A percentile compares a stretch with the other conserved stretches of the same genome.
Evolutionary conservation across 2,888 invertebrate genomes (phyloP).

Genomic region (Iselma pallidipennis): DNA sequence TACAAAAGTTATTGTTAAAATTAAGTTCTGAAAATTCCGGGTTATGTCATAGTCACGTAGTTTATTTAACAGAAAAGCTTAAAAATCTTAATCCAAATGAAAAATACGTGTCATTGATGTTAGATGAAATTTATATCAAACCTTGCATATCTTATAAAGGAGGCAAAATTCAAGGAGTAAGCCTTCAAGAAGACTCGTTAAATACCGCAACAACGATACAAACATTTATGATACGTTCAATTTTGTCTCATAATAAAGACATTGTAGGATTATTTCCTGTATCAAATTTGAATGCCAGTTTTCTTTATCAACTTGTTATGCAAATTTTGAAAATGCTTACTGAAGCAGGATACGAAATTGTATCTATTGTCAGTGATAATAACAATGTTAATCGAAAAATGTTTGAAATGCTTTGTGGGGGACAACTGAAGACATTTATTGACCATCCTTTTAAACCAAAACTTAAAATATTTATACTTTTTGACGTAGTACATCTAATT

Average conservation of each 20-base stretch:
- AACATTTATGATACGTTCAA: background rate
- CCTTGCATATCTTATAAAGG: background rate
- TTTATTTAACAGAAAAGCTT: background rate
- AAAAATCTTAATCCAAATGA: background rate
- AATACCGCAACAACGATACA: slow-evolving; percentile 2
- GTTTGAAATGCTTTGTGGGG: slow-evolving; percentile 1
- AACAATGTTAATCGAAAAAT: slow-evolving; percentile 1
- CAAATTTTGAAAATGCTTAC: background rate
- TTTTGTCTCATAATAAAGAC: slow-evolving; percentile 2
- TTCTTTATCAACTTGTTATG: background rate
- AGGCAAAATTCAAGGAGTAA: background rate
- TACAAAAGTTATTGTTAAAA: background rate
- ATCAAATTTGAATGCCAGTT: background rate
- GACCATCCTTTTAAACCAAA: background rate
- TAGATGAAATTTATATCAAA: slow-evolving; percentile 2
- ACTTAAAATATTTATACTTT: background rate
- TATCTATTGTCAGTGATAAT: background rate
- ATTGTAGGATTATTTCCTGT: background rate
- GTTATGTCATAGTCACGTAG: background rate
- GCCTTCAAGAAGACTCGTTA: background rate
- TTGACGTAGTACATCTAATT: background rate
- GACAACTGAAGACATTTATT: background rate
- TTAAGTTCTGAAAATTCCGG: background rate
- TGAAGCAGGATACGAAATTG: slow-evolving; percentile 2
- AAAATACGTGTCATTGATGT: background rate